Conservation (phyloP, 2,888 invertebrate species). For the Neoaliturus tenellus region DNA sequence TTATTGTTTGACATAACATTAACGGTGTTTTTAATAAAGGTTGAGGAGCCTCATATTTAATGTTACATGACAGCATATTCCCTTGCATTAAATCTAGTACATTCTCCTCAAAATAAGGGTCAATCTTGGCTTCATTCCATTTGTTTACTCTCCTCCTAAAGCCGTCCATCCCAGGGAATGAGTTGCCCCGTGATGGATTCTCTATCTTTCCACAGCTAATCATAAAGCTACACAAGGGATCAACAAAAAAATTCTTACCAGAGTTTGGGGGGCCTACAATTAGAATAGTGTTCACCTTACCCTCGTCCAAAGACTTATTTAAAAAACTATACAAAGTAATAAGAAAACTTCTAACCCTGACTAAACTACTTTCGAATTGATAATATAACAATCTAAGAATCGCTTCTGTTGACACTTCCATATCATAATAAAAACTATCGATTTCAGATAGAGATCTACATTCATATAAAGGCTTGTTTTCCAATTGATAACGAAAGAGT, state of each 20-base stretch:
- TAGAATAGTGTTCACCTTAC: conserved; percentile 24
- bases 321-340: not conserved
- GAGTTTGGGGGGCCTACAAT: conserved; percentile 7
- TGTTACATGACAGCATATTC: not conserved
- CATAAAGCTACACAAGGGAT: not conserved
- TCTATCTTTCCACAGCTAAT: conserved; percentile 30
- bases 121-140: conserved; percentile 50
- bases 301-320: conserved; percentile 9
- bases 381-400: not conserved
- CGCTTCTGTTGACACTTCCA: not conserved
- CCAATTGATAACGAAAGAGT: not conserved
- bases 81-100: conserved; percentile 40
- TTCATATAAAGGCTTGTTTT: not conserved
- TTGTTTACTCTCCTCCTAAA: conserved; percentile 8
- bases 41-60: conserved; percentile 30
- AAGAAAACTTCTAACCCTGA: not conserved
- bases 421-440: not conserved
- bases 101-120: conserved; percentile 39
- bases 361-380: not conserved
- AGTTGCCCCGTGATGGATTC: conserved; percentile 25
- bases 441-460: not conserved
- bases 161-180: conserved; percentile 47
- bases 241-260: conserved; percentile 50
- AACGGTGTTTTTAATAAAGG: conserved; percentile 26
- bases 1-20: conserved; percentile 38